Evolutionary conservation across 1,140 invertebrate species (phyloP).

Genomic region (Drusus annulatus): DNA sequence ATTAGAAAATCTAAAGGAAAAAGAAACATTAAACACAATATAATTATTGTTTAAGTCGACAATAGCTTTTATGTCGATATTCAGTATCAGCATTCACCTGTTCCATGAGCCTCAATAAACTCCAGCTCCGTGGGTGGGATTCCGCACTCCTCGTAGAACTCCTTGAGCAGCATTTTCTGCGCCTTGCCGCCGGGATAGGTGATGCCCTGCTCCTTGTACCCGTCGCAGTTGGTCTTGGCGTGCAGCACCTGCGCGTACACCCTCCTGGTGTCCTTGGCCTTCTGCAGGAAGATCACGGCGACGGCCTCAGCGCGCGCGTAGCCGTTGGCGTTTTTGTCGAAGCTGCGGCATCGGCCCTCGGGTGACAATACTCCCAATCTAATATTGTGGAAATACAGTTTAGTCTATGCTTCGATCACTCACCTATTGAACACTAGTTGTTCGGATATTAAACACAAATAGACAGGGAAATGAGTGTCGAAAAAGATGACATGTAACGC

Average conservation of each 20-base stretch:
- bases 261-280: constrained; percentile 82
- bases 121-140: constrained; percentile 80
- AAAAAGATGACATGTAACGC: too few species aligned
- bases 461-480: too few species aligned
- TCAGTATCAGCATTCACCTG: constrained; percentile 70
- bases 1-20: too few species aligned
- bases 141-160: constrained; percentile 90
- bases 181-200: constrained; percentile 91
- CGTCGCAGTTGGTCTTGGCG: constrained; percentile 86
- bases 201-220: constrained; percentile 91
- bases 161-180: constrained; percentile 84
- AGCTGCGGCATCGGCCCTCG: constrained; percentile 91
- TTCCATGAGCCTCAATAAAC: constrained; percentile 95
- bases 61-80: too few species aligned
- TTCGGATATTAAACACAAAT: too few species aligned
- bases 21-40: too few species aligned
- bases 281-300: constrained; percentile 85
- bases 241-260: constrained; percentile 66
- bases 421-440: too few species aligned
- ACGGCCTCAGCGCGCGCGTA: constrained; percentile 86
- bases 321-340: constrained; percentile 87
- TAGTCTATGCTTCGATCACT: too few species aligned
- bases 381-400: constrained; percentile 11
- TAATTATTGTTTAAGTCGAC: too few species aligned
- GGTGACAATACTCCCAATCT: constrained; percentile 87